Evolutionary conservation across 1,140 invertebrate genomes (phyloP).

Genomic region (Coptotermes formosanus): DNA sequence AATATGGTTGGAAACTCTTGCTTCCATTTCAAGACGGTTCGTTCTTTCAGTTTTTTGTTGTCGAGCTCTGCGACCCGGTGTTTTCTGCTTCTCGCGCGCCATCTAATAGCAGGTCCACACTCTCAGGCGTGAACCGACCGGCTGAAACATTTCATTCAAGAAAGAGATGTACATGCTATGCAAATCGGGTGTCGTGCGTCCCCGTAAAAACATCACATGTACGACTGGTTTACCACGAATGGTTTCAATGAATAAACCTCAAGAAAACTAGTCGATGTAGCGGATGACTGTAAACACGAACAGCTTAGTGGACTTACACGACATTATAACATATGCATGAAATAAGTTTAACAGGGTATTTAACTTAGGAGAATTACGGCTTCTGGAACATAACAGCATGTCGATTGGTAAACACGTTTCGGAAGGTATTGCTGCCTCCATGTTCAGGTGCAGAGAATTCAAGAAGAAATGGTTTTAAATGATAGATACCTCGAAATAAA

Average conservation of each 20-base stretch:
- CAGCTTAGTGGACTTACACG: no score
- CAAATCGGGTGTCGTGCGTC: background rate
- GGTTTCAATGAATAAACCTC: background rate
- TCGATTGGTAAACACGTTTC: no score
- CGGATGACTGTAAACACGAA: no score
- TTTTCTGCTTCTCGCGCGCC: background rate
- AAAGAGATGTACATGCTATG: background rate
- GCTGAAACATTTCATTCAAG: background rate
- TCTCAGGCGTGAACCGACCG: background rate
- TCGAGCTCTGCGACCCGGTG: background rate
- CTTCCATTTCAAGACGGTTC: constrained; percentile 21
- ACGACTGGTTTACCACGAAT: background rate
- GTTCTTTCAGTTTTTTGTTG: background rate
- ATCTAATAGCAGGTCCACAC: background rate
- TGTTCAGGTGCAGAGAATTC: no score
- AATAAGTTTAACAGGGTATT: no score
- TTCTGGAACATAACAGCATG: no score
- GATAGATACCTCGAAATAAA: no score
- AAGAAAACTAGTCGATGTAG: background rate
- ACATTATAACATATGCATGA: no score
- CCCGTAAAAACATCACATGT: background rate
- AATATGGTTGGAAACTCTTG: background rate
- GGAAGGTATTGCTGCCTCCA: no score
- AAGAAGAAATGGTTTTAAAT: no score
- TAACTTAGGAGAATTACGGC: no score